Conservation (phyloP, 2,113 vertebrate species). For the Microcebus jonahi region DNA sequence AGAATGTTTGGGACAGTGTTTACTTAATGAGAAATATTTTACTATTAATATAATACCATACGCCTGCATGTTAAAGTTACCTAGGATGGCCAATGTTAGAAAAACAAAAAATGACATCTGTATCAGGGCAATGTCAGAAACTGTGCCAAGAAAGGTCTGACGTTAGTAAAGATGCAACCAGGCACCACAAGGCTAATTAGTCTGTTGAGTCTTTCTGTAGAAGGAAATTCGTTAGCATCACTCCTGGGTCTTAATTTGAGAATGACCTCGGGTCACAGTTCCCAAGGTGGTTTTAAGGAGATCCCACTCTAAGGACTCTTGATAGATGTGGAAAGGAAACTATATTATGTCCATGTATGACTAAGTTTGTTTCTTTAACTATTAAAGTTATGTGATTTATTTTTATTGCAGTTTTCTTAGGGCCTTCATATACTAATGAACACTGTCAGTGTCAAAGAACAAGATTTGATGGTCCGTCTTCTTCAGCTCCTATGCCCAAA, state of each 20-base stretch:
- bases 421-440: neutral
- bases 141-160: neutral
- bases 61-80: neutral
- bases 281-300: neutral
- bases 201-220: neutral
- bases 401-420: neutral
- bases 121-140: neutral
- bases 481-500: neutral
- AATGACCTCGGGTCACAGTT: conserved; percentile 8
- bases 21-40: neutral
- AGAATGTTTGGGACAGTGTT: neutral
- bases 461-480: neutral
- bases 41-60: neutral
- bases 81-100: neutral
- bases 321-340: neutral
- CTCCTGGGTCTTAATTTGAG: conserved; percentile 46
- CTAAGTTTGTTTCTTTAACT: neutral
- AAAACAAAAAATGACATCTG: neutral
- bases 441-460: neutral
- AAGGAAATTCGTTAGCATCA: neutral
- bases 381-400: neutral
- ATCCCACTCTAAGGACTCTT: neutral
- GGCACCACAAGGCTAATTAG: conserved; percentile 22
- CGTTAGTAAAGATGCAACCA: conserved; percentile 28
- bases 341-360: neutral